Evolutionary conservation across 2,113 vertebrate species (phyloP).

Genomic region (Gymnobelideus leadbeateri): DNA sequence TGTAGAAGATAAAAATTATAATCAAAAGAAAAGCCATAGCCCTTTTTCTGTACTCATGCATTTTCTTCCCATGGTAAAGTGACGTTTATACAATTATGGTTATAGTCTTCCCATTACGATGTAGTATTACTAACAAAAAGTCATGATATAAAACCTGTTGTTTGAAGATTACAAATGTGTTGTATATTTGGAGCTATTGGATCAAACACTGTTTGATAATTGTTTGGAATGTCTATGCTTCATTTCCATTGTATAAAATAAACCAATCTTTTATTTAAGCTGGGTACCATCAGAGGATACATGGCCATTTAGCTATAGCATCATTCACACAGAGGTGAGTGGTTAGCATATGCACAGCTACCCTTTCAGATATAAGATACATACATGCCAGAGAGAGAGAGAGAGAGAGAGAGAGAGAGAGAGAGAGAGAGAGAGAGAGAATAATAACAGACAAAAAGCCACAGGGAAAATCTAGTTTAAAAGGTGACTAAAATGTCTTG

Average conservation of each 20-base stretch:
- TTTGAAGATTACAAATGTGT: slow-evolving; percentile 30
- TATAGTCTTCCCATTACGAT: not conserved
- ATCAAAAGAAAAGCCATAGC: not conserved
- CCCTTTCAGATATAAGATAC: slow-evolving; percentile 26
- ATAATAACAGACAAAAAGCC: no score
- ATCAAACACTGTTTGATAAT: slow-evolving; percentile 41
- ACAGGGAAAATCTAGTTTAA: not conserved
- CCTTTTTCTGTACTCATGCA: not conserved
- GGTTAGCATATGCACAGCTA: not conserved
- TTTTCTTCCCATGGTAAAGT: slow-evolving; percentile 12
- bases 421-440: no score
- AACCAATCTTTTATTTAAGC: slow-evolving; percentile 45
- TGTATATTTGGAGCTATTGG: slow-evolving; percentile 39
- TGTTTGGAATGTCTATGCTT: slow-evolving; percentile 36
- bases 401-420: no score
- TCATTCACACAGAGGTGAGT: not conserved
- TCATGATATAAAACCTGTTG: slow-evolving; percentile 43
- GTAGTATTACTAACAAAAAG: slow-evolving; percentile 52
- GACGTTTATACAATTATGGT: slow-evolving; percentile 33
- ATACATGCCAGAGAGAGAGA: not conserved
- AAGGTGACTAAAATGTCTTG: not conserved
- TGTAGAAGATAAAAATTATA: not conserved
- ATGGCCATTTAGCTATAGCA: not conserved
- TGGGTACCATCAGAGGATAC: not conserved
- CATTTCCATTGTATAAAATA: slow-evolving; percentile 33